Evolutionary conservation across 2,113 vertebrate genomes (phyloP).

Genomic region (Ursus arctos): DNA sequence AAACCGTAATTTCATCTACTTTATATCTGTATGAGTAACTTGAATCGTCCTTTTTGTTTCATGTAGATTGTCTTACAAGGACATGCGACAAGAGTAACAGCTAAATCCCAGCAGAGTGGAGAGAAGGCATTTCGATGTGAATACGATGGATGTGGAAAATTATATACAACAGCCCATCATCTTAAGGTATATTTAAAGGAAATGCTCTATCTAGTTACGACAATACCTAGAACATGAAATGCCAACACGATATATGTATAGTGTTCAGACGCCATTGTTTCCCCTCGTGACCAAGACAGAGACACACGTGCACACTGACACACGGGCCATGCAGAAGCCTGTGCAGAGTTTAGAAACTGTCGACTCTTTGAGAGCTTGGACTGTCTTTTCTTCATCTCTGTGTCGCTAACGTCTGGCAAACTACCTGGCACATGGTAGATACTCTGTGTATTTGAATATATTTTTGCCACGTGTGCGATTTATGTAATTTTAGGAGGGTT

Average conservation of each 20-base stretch:
- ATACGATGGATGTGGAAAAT: constrained; percentile 98
- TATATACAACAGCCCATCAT: constrained; percentile 99
- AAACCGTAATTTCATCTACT: constrained; percentile 51
- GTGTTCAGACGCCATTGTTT: not conserved
- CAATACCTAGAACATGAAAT: not conserved
- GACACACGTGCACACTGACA: not conserved
- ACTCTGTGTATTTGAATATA: constrained; percentile 14
- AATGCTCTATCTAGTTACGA: not conserved
- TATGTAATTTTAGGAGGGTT: not conserved
- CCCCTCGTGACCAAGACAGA: not conserved
- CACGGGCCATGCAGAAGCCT: not conserved
- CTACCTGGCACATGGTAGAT: not conserved
- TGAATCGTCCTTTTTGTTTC: constrained; percentile 40
- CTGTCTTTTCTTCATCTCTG: not conserved
- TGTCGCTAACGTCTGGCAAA: not conserved
- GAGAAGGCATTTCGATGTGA: constrained; percentile 99
- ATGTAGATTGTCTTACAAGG: constrained; percentile 96
- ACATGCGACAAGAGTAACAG: constrained; percentile 91
- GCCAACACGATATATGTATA: no score
- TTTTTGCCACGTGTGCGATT: constrained; percentile 13
- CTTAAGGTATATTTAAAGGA: constrained; percentile 91
- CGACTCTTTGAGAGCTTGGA: not conserved
- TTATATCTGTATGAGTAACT: constrained; percentile 43
- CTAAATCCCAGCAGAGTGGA: constrained; percentile 93
- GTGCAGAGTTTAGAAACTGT: not conserved